phyloP scores from a whole-genome alignment of 2,113 vertebrate species.

The Oceanodroma tethys region DNA sequence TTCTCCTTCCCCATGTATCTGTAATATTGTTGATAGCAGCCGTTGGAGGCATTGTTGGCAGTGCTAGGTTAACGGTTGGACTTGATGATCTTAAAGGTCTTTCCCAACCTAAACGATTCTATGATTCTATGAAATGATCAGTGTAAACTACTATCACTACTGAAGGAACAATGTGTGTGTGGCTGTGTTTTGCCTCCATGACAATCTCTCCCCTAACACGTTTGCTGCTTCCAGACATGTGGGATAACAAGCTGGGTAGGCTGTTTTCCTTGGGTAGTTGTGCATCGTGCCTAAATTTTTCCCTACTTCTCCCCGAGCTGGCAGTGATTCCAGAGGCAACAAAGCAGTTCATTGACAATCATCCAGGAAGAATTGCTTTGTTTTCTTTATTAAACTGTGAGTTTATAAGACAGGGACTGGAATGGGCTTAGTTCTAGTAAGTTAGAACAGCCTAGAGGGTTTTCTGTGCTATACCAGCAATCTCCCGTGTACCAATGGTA shows the following conservation, averaged over 20 bases:
- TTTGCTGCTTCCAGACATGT: neutral
- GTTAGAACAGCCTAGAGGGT: slow-evolving; percentile 19
- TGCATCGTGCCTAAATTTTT: neutral
- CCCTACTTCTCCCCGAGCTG: neutral
- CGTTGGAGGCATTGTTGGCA: rapidly evolving
- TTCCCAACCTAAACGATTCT: too few relatives aligned
- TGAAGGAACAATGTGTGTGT: neutral
- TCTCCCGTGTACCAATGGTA: slow-evolving; percentile 9
- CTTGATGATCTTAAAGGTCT: too few relatives aligned
- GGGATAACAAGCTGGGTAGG: neutral
- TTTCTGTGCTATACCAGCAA: neutral
- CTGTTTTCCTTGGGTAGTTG: neutral
- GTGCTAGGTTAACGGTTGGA: too few relatives aligned
- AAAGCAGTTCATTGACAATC: slow-evolving; percentile 14
- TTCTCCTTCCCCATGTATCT: neutral
- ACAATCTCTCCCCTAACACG: rapidly evolving
- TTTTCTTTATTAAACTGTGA: slow-evolving; percentile 47
- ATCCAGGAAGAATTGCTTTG: slow-evolving; percentile 28
- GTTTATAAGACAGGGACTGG: slow-evolving; percentile 1
- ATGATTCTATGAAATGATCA: neutral
- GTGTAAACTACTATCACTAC: neutral
- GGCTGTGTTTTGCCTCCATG: neutral
- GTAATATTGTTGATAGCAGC: neutral
- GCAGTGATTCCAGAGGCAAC: slow-evolving; percentile 4
- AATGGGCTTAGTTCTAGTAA: slow-evolving; percentile 23